These are phyloP conservation scores for Pagetopsis macropterus DNA, from an alignment of 2,797 vertebrate genomes.

Conservation along the genomic window DNA sequence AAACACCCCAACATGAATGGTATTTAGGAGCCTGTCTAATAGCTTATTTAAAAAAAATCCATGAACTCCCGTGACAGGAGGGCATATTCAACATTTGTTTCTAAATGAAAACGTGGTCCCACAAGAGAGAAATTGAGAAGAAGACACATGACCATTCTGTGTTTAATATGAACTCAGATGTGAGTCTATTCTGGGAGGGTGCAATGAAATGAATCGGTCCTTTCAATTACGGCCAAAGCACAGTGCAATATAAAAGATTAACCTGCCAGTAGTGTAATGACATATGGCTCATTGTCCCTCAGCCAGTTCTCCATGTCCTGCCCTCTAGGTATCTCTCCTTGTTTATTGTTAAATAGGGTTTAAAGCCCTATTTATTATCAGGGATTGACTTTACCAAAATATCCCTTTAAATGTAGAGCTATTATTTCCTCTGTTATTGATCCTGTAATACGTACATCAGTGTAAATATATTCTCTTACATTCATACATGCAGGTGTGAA, in stretches of 20 bases:
- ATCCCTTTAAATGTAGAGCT: slow-evolving; percentile 3
- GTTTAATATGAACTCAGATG: background rate
- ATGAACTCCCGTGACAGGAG: background rate
- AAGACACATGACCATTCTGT: background rate
- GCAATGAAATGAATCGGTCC: slow-evolving; percentile 6
- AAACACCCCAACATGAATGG: slow-evolving; percentile 37
- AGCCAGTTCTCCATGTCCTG: slow-evolving; percentile 4
- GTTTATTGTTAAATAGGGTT: background rate
- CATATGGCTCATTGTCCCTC: slow-evolving; percentile 24
- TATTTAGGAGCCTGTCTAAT: slow-evolving; percentile 25
- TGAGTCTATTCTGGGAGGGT: background rate
- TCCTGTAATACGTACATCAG: slow-evolving; percentile 4
- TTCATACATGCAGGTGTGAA: background rate
- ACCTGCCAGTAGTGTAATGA: background rate
- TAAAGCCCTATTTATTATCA: slow-evolving; percentile 10
- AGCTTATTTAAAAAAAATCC: slow-evolving; percentile 6
- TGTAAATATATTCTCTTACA: background rate
- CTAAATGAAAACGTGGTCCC: background rate
- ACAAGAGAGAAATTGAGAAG: background rate
- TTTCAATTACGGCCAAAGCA: slow-evolving; percentile 17
- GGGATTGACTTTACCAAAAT: slow-evolving; percentile 6
- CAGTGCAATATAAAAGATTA: slow-evolving; percentile 21
- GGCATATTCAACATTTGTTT: background rate
- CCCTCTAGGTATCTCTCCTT: background rate
- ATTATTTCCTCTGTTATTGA: background rate